Evolutionary conservation across 2,888 invertebrate species (phyloP), one percentile per base, ranked within the genome.

Genomic region (Orthonychiurus folsomi): DNA sequence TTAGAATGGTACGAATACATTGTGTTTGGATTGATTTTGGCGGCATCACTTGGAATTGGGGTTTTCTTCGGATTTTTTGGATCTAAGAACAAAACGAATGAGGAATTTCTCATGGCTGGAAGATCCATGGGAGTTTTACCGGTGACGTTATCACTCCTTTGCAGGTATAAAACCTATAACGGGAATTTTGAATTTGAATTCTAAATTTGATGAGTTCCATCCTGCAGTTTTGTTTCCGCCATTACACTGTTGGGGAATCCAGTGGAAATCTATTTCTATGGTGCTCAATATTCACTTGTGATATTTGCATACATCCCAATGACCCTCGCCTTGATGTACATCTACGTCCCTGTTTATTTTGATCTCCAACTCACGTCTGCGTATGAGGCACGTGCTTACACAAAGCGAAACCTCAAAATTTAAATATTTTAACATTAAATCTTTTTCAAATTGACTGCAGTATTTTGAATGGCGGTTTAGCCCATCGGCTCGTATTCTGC

Each of bases 161-260:
- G 93, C 53, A 90, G 86, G 86, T 86, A 58, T 9, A 37, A 5
- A 9, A 15, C 15, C 15, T 9, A 37, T 9, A 9, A n/a, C n/a
- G n/a, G n/a, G n/a, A 9, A 37, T 37, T 37, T 37, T 37, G 5
- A 37, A 37, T 9, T 9, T 9, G 15, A 37, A 15, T 37, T 37
- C n/a, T n/a, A n/a, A 37, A 5, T 37, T 37, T 37, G 37, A 37
- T 15, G 15, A 37, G 37, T 37, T 9, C 37, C 9, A 15, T 37
- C 23, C 20, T 37, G 3, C 77, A 92, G 91, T 78, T 93, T 92
- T 75, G 85, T 93, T 73, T 93, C 93, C 26, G 93, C 93, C 47
- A 89, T 93, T 70, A 92, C 93, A 75, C 79, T 93, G 56, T 80
- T 93, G 66, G 93, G 93, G 1, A 92, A 91, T 76, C 91, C 92